phyloP scores from a whole-genome alignment of 2,797 vertebrate species.

The Erpetoichthys calabaricus region DNA sequence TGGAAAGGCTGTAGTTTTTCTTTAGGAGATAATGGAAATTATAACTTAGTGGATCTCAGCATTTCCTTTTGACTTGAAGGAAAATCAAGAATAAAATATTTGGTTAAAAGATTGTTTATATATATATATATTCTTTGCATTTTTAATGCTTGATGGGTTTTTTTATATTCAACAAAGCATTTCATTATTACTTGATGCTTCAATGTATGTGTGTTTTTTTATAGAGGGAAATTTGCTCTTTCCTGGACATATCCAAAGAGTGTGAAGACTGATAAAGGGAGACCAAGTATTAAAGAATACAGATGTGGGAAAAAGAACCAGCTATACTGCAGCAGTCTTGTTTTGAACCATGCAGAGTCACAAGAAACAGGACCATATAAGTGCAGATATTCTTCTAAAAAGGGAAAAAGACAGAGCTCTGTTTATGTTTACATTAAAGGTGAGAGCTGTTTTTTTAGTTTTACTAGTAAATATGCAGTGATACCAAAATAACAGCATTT shows the following conservation, averaged over 20 bases:
- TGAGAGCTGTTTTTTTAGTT: slow-evolving; percentile 40
- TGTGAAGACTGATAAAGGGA: slow-evolving; percentile 42
- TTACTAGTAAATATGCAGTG: not conserved
- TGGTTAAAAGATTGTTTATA: too few species aligned
- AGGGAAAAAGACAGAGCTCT: slow-evolving; percentile 38
- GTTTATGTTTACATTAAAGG: slow-evolving; percentile 86
- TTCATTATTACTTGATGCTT: too few species aligned
- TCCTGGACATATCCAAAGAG: slow-evolving; percentile 66
- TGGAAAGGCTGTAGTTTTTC: too few species aligned
- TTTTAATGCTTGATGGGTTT: too few species aligned
- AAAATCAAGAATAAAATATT: too few species aligned
- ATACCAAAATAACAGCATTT: too few species aligned
- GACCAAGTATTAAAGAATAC: slow-evolving; percentile 49
- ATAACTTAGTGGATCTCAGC: too few species aligned
- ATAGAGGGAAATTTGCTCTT: slow-evolving; percentile 72
- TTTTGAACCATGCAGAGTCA: slow-evolving; percentile 45
- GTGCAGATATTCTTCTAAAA: slow-evolving; percentile 61
- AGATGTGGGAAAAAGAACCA: slow-evolving; percentile 57
- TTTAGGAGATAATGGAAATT: too few species aligned
- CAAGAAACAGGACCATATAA: slow-evolving; percentile 72
- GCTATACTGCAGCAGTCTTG: slow-evolving; percentile 69
- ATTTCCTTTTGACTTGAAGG: too few species aligned
- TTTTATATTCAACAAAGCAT: too few species aligned
- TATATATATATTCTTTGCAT: too few species aligned
- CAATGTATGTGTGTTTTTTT: slow-evolving; percentile 15